Evolutionary conservation across 1,140 invertebrate genomes (phyloP).

Genomic region (Meloidogyne chitwoodi): DNA sequence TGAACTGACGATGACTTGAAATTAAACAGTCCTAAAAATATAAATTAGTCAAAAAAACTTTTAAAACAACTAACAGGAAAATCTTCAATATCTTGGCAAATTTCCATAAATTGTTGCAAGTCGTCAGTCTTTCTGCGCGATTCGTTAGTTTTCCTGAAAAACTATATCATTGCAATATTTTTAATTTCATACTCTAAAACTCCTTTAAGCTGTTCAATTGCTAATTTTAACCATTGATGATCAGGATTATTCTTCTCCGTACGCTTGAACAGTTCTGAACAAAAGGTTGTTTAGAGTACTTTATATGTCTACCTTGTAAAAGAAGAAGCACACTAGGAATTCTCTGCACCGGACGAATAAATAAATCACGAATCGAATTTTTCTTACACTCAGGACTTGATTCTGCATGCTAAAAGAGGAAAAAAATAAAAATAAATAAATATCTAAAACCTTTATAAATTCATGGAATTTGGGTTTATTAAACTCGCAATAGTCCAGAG

Average conservation of each 20-base stretch:
- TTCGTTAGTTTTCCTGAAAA: slow-evolving; percentile 36
- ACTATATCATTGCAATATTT: not conserved
- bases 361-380: slow-evolving; percentile 31
- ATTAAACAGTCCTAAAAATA: slow-evolving; percentile 24
- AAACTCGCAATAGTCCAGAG: slow-evolving; percentile 22
- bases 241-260: slow-evolving; percentile 34
- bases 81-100: slow-evolving; percentile 38
- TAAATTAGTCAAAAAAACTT: not conserved
- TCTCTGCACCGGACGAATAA: slow-evolving; percentile 36
- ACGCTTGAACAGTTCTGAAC: slow-evolving; percentile 34
- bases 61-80: slow-evolving; percentile 20
- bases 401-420: slow-evolving; percentile 23
- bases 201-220: slow-evolving; percentile 19
- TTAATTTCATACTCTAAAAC: slow-evolving; percentile 22
- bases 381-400: slow-evolving; percentile 27
- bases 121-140: slow-evolving; percentile 27
- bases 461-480: slow-evolving; percentile 27
- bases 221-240: slow-evolving; percentile 8
- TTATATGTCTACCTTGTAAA: slow-evolving; percentile 27
- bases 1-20: slow-evolving; percentile 23
- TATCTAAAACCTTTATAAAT: slow-evolving; percentile 24
- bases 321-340: slow-evolving; percentile 42
- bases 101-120: slow-evolving; percentile 24
- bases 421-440: not conserved
- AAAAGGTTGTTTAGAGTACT: not conserved